Conservation (phyloP, 2,797 vertebrate species). For the Arnoldichthys spilopterus region DNA sequence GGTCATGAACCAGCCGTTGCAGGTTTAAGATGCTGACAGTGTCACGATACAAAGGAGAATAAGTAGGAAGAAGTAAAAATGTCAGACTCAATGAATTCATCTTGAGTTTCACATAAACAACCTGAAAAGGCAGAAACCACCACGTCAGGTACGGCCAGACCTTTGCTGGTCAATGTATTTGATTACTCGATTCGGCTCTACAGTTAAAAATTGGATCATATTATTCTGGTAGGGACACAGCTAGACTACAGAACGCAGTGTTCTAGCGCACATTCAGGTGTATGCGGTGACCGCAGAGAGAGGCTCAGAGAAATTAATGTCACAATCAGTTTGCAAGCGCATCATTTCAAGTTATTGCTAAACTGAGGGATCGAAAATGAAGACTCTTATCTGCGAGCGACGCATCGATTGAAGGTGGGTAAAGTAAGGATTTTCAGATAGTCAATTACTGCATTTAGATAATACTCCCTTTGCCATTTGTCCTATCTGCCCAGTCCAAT, state of each 20-base stretch:
- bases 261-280: neutral
- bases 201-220: slow-evolving; percentile 20
- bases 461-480: slow-evolving; percentile 42
- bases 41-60: slow-evolving; percentile 27
- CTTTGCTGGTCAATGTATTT: slow-evolving; percentile 50
- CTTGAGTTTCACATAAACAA: slow-evolving; percentile 64
- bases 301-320: slow-evolving; percentile 50
- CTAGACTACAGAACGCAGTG: slow-evolving; percentile 14
- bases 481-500: slow-evolving; percentile 34
- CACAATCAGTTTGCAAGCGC: slow-evolving; percentile 57
- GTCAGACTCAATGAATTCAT: slow-evolving; percentile 71
- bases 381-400: slow-evolving; percentile 54
- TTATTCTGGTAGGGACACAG: slow-evolving; percentile 24
- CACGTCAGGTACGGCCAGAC: slow-evolving; percentile 26
- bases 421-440: slow-evolving; percentile 56
- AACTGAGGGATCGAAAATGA: slow-evolving; percentile 55
- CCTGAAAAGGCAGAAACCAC: slow-evolving; percentile 54
- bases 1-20: slow-evolving; percentile 60
- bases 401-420: slow-evolving; percentile 52
- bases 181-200: slow-evolving; percentile 45
- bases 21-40: slow-evolving; percentile 64
- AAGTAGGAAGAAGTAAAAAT: slow-evolving; percentile 64
- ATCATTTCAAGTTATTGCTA: slow-evolving; percentile 56
- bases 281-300: slow-evolving; percentile 44
- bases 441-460: slow-evolving; percentile 56